Evolutionary conservation across 2,888 invertebrate species (phyloP).

Genomic region (Endotricha flammealis): DNA sequence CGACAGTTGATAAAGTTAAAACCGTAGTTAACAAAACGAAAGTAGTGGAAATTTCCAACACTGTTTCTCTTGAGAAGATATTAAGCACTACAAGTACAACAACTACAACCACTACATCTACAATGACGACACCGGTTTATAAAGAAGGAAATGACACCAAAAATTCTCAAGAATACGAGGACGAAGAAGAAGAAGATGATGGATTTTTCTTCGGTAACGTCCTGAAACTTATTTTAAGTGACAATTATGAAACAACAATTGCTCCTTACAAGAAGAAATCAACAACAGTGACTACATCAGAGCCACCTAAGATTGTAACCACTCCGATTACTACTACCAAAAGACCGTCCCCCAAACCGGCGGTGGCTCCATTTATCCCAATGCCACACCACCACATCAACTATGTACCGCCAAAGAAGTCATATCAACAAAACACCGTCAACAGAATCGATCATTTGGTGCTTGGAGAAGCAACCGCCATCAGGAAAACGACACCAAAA

Average conservation of each 20-base stretch:
- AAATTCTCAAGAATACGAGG: conserved; percentile 51
- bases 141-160: conserved; percentile 37
- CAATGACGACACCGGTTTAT: conserved; percentile 41
- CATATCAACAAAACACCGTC: conserved; percentile 37
- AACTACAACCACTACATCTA: conserved; percentile 16
- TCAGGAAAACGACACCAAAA: conserved; percentile 43
- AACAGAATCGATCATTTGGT: conserved; percentile 66
- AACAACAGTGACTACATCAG: conserved; percentile 13
- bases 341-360: conserved; percentile 24
- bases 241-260: conserved; percentile 52
- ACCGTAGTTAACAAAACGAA: not conserved
- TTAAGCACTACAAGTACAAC: conserved; percentile 23
- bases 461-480: conserved; percentile 63
- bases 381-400: conserved; percentile 35
- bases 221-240: conserved; percentile 78
- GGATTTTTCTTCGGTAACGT: conserved; percentile 81
- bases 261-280: conserved; percentile 18
- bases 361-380: conserved; percentile 42
- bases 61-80: conserved; percentile 17
- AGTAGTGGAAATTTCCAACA: conserved; percentile 11
- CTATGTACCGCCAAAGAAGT: conserved; percentile 39
- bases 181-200: conserved; percentile 60
- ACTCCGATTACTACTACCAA: conserved; percentile 24
- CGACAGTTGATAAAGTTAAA: conserved; percentile 10
- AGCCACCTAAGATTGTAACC: conserved; percentile 18